phyloP scores from a whole-genome alignment of 2,797 vertebrate genomes.

The Octomys mimax region DNA sequence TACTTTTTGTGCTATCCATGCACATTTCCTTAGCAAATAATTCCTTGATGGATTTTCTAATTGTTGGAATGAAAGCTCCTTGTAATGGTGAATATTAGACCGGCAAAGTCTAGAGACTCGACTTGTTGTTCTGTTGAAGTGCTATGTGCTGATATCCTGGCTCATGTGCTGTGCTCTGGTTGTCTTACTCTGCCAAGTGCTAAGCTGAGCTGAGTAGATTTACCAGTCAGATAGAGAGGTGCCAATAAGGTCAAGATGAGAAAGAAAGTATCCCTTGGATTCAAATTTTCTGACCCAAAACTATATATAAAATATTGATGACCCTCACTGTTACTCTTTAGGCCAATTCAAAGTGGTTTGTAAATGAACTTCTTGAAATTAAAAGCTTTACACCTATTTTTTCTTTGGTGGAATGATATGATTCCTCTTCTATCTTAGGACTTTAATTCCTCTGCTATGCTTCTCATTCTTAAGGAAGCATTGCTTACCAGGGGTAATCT shows the following conservation, averaged over 20 bases:
- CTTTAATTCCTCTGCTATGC: too few species aligned
- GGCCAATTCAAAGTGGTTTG: not conserved
- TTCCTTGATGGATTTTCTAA: not conserved
- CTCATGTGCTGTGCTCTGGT: not conserved
- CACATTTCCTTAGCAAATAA: not conserved
- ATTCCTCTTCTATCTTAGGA: not conserved
- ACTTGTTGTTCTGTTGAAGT: too few species aligned
- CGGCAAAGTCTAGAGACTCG: too few species aligned
- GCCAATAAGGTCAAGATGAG: not conserved
- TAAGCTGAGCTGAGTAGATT: not conserved
- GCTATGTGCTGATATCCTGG: not conserved
- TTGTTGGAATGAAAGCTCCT: not conserved
- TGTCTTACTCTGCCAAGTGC: not conserved
- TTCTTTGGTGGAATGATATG: not conserved
- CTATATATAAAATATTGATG: not conserved
- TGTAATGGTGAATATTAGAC: not conserved
- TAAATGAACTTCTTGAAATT: not conserved
- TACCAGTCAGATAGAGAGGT: fast-evolving
- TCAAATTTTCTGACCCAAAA: not conserved
- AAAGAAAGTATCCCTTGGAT: not conserved
- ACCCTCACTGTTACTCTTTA: not conserved
- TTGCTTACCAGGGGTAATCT: not conserved
- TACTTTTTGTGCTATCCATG: not conserved
- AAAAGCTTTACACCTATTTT: not conserved
- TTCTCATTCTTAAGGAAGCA: too few species aligned